A percentile compares a stretch with the other conserved stretches of the same genome.
phyloP scores from a whole-genome alignment of 2,113 vertebrate species.

The Marmota monax region DNA sequence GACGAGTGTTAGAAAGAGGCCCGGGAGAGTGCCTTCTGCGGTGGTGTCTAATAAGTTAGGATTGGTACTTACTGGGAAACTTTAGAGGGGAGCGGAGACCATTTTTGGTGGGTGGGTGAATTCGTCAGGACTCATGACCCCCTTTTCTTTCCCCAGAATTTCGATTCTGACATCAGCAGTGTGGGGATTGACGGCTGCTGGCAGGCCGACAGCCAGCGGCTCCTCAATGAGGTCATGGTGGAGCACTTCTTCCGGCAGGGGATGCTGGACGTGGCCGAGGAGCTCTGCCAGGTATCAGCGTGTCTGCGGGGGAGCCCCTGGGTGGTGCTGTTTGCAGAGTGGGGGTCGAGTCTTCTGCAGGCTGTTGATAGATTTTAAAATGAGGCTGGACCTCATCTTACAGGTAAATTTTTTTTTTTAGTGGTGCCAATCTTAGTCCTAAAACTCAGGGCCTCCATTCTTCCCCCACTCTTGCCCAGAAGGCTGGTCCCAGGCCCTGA shows the following conservation, averaged over 20 bases:
- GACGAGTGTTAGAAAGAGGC: neutral
- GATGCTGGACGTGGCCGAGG: slow-evolving; percentile 92
- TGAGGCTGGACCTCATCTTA: slow-evolving; percentile 9
- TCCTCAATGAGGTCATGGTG: slow-evolving; percentile 94
- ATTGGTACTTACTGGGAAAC: neutral
- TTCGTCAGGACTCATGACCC: slow-evolving; percentile 53
- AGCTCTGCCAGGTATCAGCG: slow-evolving; percentile 91
- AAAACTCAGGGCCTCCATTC: neutral
- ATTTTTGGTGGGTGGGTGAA: slow-evolving; percentile 22
- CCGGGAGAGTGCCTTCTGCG: slow-evolving; percentile 24
- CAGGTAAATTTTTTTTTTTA: neutral
- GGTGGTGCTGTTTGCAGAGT: neutral
- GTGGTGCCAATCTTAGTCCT: neutral
- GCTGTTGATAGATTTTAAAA: neutral
- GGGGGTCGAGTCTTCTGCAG: neutral
- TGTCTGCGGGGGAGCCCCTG: neutral
- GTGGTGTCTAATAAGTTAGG: slow-evolving; percentile 19
- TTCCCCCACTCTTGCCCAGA: slow-evolving; percentile 25
- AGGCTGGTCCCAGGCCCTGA: neutral
- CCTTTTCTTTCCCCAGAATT: slow-evolving; percentile 86
- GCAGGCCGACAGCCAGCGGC: slow-evolving; percentile 91
- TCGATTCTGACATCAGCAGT: slow-evolving; percentile 93
- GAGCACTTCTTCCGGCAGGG: slow-evolving; percentile 93
- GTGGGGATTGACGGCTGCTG: slow-evolving; percentile 93
- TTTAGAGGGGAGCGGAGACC: slow-evolving; percentile 49